phyloP scores from a whole-genome alignment of 2,888 invertebrate genomes.

The Gastrophysa polygoni region DNA sequence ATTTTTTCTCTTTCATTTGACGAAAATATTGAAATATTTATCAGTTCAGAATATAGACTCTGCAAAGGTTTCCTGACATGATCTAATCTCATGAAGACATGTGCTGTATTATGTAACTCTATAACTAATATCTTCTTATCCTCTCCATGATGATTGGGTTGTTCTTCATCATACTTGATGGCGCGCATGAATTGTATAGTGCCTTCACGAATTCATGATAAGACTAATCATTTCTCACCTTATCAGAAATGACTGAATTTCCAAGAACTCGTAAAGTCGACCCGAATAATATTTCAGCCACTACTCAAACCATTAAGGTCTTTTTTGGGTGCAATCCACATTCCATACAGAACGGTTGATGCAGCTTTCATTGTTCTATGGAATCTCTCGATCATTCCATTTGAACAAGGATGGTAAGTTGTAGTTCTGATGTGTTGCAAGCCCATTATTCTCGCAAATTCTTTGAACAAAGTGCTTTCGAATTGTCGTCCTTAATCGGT shows the following conservation, averaged over 20 bases:
- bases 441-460: constrained; percentile 16
- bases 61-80: too few species aligned
- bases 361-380: background rate
- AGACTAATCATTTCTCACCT: background rate
- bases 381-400: background rate
- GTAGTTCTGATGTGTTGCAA: background rate
- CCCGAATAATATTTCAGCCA: background rate
- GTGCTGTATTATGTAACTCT: too few species aligned
- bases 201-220: too few species aligned
- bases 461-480: constrained; percentile 41
- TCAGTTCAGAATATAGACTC: too few species aligned
- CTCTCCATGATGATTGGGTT: too few species aligned
- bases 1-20: too few species aligned
- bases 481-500: constrained; percentile 51
- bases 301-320: constrained; percentile 1
- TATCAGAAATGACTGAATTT: background rate
- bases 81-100: too few species aligned
- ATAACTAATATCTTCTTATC: too few species aligned
- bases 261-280: background rate
- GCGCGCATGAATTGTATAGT: too few species aligned
- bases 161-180: too few species aligned
- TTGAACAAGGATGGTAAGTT: background rate
- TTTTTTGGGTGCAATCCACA: background rate
- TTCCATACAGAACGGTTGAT: background rate
- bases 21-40: too few species aligned